These are phyloP conservation scores for Eupithecia inturbata DNA, from an alignment of 2,888 invertebrate species.

Conservation along the genomic window DNA sequence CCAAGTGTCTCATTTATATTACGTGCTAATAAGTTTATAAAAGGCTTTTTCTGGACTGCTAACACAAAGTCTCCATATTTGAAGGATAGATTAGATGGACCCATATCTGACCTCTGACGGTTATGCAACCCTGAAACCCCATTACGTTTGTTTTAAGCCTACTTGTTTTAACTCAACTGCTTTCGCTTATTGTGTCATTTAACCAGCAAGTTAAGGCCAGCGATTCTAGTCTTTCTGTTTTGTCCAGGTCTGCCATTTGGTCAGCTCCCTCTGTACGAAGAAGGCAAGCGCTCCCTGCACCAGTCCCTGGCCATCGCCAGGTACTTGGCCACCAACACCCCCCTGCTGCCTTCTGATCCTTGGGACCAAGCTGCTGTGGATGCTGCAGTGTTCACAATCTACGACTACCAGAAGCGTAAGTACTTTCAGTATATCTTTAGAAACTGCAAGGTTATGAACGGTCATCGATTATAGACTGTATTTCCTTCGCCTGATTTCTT, in stretches of 20 bases:
- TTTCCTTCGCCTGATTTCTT: background rate
- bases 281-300: constrained; percentile 57
- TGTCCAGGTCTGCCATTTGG: constrained; percentile 30
- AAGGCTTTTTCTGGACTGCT: too few relatives aligned
- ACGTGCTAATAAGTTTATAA: background rate
- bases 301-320: constrained; percentile 80
- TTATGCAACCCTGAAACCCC: background rate
- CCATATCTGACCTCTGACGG: too few relatives aligned
- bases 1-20: background rate
- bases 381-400: constrained; percentile 70
- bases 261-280: constrained; percentile 66
- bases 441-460: background rate
- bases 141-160: background rate
- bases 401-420: constrained; percentile 78
- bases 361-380: constrained; percentile 79
- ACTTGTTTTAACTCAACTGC: background rate
- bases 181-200: background rate
- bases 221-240: background rate
- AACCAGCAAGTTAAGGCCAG: background rate
- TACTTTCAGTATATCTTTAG: constrained; percentile 36
- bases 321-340: constrained; percentile 75
- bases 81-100: too few relatives aligned
- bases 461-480: background rate
- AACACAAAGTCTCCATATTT: too few relatives aligned
- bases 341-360: constrained; percentile 74